phyloP scores from a whole-genome alignment of 2,888 invertebrate species.

The Xanthia icteritia region DNA sequence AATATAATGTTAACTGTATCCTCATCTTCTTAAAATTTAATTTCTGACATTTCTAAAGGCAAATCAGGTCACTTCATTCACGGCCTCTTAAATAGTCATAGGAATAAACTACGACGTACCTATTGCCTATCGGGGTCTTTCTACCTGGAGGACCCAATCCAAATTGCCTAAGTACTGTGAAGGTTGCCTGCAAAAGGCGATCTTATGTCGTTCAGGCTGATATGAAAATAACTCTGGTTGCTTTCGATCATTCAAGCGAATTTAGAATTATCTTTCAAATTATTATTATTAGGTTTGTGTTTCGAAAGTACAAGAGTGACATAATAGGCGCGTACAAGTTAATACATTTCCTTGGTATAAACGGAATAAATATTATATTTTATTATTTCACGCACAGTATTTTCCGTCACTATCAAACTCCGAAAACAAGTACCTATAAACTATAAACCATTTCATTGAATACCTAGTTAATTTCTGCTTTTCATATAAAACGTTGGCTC shows the following conservation, averaged over 20 bases:
- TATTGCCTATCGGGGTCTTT: background rate
- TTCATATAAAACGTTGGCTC: conserved; percentile 23
- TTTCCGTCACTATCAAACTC: background rate
- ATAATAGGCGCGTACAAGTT: no score
- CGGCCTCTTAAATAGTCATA: no score
- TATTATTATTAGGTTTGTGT: no score
- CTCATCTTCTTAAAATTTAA: background rate
- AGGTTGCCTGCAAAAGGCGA: no score
- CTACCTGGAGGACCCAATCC: background rate
- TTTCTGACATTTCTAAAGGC: background rate
- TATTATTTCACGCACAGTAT: no score
- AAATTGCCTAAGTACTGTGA: background rate
- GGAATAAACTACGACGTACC: background rate
- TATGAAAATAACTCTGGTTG: no score
- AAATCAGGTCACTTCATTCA: background rate
- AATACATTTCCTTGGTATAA: no score
- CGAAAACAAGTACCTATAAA: background rate
- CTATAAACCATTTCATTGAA: background rate
- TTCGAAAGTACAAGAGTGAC: no score
- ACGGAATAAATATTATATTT: no score
- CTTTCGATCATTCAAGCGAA: no score
- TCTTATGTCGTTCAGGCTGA: no score
- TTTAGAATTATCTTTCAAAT: no score
- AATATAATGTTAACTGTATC: background rate
- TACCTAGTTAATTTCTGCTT: background rate